These are phyloP conservation scores for Oreochromis spilurus DNA, from an alignment of 2,113 vertebrate species.

Conservation along the genomic window DNA sequence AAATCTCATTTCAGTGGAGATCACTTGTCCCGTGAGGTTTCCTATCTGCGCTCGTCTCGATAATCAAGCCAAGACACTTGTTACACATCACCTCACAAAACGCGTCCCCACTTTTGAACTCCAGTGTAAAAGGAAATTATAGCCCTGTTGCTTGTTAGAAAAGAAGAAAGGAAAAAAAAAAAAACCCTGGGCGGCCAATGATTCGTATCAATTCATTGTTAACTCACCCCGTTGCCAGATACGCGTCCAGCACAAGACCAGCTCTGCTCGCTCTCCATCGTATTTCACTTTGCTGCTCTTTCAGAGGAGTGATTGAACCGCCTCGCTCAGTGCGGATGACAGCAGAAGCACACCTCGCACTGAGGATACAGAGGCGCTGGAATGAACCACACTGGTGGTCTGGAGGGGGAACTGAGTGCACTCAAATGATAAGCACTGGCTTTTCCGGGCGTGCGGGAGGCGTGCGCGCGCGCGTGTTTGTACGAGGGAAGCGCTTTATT, in stretches of 20 bases:
- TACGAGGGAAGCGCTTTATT: not conserved
- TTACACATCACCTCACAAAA: slow-evolving; percentile 20
- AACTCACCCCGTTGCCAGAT: slow-evolving; percentile 53
- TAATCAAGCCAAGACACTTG: slow-evolving; percentile 26
- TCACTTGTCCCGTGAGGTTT: not conserved
- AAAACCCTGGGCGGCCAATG: not conserved
- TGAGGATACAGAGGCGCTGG: slow-evolving; percentile 33
- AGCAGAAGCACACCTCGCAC: slow-evolving; percentile 8
- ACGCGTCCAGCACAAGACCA: not conserved
- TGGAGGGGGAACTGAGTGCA: slow-evolving; percentile 10
- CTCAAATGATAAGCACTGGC: not conserved
- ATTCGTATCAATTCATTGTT: not conserved
- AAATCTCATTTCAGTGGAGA: not conserved
- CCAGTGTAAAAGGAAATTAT: not conserved
- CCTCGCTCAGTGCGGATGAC: slow-evolving; percentile 7
- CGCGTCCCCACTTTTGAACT: slow-evolving; percentile 4
- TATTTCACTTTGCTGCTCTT: slow-evolving; percentile 9
- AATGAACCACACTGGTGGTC: slow-evolving; percentile 47
- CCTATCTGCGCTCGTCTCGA: not conserved
- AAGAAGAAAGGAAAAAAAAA: not conserved
- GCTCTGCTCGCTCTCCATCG: slow-evolving; percentile 7
- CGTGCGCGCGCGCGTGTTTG: not conserved
- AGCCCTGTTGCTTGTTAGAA: not conserved
- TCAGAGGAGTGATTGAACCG: not conserved
- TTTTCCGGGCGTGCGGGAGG: not conserved